Base-by-base conservation (phyloP, 2,113 vertebrate genomes). In the Heteronetta atricapilla region DNA sequence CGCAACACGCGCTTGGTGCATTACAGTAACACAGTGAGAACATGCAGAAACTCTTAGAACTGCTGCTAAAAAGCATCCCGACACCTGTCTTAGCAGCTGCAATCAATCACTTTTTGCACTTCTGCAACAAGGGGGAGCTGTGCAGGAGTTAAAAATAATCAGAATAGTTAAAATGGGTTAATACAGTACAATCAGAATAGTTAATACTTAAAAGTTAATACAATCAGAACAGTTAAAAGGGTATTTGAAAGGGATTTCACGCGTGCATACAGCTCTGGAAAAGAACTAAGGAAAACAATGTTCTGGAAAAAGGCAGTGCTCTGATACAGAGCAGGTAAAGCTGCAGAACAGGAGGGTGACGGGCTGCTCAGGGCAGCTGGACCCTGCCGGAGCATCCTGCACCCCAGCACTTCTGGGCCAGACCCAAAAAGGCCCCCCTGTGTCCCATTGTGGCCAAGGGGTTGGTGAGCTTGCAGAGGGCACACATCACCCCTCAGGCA, bases 1-100 rank as follows among this genome's bases (percentile, higher is more conserved):
- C 3, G 14, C 38, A 3, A 10, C 2, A 13, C 22, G 1, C 4
- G 2, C 8, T 17, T 10, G 1, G 2, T 5, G 14, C 15, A 0
- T 15, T 8, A 21, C 3, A 1, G 44, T 4, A 7, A 13, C 8
- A 34, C 6, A 1, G 18, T 4, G 31, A 5, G 13, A 25, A 60
- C 42, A 22, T 14, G 18, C 6, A 3, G 8, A 2, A 17, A 5
- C 23, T 11, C 55, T 17, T 31, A 2, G 3, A 36, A 5, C 44
- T 31, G 25, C 20, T 46, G 18, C 25, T 36, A 15, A 38, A 10
- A 14, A 8, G 15, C 46, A 31, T 40, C 63, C 63, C 20, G 19
- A 20, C 8, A 18, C 8, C 60, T 3, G 42, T 7, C 2, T 6
- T 2, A 2, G 7, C 46, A 4, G 73, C 42, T n/a, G 53, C 52